Conservation (phyloP, 2,113 vertebrate species). For the Mohoua ochrocephala region DNA sequence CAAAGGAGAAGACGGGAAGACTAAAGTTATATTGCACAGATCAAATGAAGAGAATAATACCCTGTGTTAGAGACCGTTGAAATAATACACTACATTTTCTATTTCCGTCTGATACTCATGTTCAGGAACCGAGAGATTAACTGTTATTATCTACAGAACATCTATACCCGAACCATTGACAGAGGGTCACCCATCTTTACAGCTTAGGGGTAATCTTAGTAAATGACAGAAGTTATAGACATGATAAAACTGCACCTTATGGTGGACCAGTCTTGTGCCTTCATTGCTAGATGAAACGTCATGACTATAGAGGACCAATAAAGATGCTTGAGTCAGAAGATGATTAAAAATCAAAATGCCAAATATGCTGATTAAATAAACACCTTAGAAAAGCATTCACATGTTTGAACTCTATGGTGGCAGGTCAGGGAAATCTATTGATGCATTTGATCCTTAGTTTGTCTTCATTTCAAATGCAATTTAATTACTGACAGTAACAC, state of each 20-base stretch:
- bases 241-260: neutral
- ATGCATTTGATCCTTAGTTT: neutral
- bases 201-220: neutral
- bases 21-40: neutral
- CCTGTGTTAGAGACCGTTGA: neutral
- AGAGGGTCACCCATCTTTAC: neutral
- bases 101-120: neutral
- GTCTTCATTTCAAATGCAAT: neutral
- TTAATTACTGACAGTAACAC: neutral
- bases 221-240: neutral
- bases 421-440: neutral
- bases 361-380: neutral
- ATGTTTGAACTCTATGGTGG: neutral
- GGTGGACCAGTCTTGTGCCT: neutral
- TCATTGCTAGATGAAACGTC: neutral
- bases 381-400: neutral
- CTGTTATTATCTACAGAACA: neutral
- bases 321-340: neutral
- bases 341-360: neutral
- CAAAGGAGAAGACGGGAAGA: neutral
- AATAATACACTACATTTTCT: neutral
- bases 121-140: neutral
- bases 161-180: too few relatives aligned
- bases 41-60: neutral
- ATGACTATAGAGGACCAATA: neutral